Evolutionary conservation across 2,888 invertebrate species (phyloP).

Genomic region (Odontothrips loti): DNA sequence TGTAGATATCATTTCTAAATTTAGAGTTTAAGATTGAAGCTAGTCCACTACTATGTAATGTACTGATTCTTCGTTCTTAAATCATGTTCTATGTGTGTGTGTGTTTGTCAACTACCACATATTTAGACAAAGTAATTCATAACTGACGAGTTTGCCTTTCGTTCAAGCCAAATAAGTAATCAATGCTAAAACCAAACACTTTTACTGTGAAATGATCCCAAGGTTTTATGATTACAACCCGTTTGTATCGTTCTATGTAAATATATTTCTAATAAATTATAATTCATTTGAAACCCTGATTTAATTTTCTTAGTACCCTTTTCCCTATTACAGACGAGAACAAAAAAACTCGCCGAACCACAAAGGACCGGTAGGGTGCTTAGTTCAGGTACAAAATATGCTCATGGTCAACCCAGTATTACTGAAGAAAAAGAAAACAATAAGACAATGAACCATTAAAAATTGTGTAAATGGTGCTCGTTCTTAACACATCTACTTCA

Average conservation of each 20-base stretch:
- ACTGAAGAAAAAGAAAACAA: too few species aligned
- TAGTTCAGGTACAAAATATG: too few species aligned
- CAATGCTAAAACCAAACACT: neutral
- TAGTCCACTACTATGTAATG: neutral
- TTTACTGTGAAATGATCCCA: neutral
- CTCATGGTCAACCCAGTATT: too few species aligned
- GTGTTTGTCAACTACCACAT: neutral
- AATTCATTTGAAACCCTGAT: neutral
- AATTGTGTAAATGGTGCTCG: too few species aligned
- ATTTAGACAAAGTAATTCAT: neutral
- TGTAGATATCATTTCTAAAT: neutral
- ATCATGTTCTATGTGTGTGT: too few species aligned
- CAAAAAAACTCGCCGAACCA: too few species aligned
- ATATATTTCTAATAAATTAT: slow-evolving; percentile 27
- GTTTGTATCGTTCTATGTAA: slow-evolving; percentile 1
- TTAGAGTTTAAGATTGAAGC: slow-evolving; percentile 8
- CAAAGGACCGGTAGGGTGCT: too few species aligned
- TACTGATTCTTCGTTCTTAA: too few species aligned
- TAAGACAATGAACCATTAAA: too few species aligned
- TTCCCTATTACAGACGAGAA: too few species aligned
- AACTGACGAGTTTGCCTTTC: neutral
- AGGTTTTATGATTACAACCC: neutral
- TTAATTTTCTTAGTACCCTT: neutral
- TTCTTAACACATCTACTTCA: too few species aligned
- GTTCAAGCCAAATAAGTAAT: neutral